Conservation (phyloP, 2,797 vertebrate genomes). For the Distichodus sexfasciatus region DNA sequence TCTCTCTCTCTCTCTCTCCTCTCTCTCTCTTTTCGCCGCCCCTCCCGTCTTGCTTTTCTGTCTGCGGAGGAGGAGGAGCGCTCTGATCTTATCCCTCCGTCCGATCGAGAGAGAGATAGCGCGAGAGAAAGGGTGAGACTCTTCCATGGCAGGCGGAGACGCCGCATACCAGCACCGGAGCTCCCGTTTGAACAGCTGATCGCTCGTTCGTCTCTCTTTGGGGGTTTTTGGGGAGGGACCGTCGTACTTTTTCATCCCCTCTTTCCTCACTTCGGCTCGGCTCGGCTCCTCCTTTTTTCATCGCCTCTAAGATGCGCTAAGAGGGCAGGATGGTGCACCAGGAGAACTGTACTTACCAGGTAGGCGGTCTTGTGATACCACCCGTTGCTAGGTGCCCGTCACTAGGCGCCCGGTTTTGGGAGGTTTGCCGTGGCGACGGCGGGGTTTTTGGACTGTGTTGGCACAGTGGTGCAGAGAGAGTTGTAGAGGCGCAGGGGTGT, state of each 20-base stretch:
- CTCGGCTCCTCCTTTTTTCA: background rate
- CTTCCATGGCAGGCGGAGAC: background rate
- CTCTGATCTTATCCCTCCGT: constrained; percentile 41
- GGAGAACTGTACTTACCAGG: constrained; percentile 94
- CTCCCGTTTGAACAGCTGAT: constrained; percentile 8
- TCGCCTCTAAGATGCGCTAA: constrained; percentile 85
- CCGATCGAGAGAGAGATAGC: constrained; percentile 29
- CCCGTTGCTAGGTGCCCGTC: no score
- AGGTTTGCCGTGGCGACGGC: no score
- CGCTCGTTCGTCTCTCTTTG: background rate
- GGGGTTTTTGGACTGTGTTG: no score
- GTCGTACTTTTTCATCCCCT: background rate
- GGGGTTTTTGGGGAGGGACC: constrained; percentile 5
- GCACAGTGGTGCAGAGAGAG: no score
- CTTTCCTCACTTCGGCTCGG: background rate
- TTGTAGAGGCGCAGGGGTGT: no score
- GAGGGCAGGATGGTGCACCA: constrained; percentile 88
- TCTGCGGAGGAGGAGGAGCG: constrained; percentile 6
- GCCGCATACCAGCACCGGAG: background rate
- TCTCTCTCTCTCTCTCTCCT: no score
- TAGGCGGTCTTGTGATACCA: no score
- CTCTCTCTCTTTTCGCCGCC: background rate
- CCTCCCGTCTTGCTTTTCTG: constrained; percentile 22
- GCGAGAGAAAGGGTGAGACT: background rate
- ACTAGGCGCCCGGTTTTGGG: no score